Base-by-base conservation (phyloP, 2,797 vertebrate species). In the Brachyalestes nurse region DNA sequence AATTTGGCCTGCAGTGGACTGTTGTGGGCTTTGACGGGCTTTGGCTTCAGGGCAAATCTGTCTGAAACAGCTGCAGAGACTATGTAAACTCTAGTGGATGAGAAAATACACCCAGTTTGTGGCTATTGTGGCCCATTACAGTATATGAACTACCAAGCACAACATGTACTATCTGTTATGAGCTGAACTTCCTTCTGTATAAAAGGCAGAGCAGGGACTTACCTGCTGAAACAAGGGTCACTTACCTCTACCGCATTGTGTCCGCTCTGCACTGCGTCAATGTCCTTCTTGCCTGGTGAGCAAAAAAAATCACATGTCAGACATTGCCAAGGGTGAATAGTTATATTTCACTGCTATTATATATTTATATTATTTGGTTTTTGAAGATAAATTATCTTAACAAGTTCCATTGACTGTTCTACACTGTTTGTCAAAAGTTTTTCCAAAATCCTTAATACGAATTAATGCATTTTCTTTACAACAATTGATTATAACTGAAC, bases 191-290 rank as follows among this genome's bases (percentile, higher is more conserved):
- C 19, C 62, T 21, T 9, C 51, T 78, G 34, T 38, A 67, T 75
- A 60, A 73, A 75, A 47, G 65, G 64, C 57, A 66, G 55, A 75
- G 78, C 65, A 85, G 74, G 77, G 80, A 95, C 94, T 95, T 95
- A 95, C 95, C 94, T 94, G 90, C 13, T 57, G 84, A 86, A 75
- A 88, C 84, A 88, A 89, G 90, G 86, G 91, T 91, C 92, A 97
- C 97, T 98, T 96, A 99, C 98, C 98, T 99, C 97, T 85, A 97
- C 95, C 88, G 95, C 92, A 91, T 93, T 97, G 89, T 95, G 96
- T 82, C 92, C 92, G 8, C 94, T 94, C 93, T 94, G 95, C 86
- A 96, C 62, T 25, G 47, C 94, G 69, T 95, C 94, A 10, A 95
- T 81, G 82, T 97, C 96, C 92, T 92, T 96, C 92, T 97, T 97